These are phyloP conservation scores for Nycticryphes semicollaris DNA, from an alignment of 2,113 vertebrate genomes.

Conservation along the genomic window DNA sequence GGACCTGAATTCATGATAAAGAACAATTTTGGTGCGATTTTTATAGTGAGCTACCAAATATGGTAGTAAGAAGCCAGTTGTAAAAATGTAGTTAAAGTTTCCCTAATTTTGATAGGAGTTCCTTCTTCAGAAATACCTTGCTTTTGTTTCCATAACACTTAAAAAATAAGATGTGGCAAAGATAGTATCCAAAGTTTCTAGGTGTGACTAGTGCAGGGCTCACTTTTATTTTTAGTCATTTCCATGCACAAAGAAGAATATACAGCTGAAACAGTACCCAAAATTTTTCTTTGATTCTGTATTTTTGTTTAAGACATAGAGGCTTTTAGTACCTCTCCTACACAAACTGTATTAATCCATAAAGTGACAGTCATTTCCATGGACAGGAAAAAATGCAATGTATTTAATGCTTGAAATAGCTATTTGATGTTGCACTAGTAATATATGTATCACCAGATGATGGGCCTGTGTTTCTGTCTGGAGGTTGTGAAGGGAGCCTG, in stretches of 20 bases:
- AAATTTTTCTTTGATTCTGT: neutral
- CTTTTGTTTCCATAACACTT: neutral
- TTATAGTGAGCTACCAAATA: neutral
- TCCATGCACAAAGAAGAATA: neutral
- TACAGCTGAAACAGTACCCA: neutral
- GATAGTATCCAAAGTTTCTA: neutral
- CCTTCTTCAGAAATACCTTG: neutral
- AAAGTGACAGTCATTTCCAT: neutral
- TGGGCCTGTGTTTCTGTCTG: neutral
- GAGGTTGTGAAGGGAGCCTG: neutral
- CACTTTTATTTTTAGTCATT: neutral
- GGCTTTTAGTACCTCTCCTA: neutral
- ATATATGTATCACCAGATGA: neutral
- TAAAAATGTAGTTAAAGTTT: neutral
- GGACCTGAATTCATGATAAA: neutral
- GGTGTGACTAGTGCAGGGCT: neutral
- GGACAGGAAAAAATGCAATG: neutral
- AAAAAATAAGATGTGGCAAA: neutral
- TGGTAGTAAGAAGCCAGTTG: neutral
- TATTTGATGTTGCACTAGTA: neutral
- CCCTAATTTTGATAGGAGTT: fast-evolving
- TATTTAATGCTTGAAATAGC: neutral
- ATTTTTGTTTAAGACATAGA: neutral
- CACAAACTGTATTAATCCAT: neutral
- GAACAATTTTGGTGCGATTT: fast-evolving